A percentile compares a stretch with the other conserved stretches of the same genome.
Conservation (phyloP, 2,888 invertebrate genomes). For the Hypsopygia costalis region DNA sequence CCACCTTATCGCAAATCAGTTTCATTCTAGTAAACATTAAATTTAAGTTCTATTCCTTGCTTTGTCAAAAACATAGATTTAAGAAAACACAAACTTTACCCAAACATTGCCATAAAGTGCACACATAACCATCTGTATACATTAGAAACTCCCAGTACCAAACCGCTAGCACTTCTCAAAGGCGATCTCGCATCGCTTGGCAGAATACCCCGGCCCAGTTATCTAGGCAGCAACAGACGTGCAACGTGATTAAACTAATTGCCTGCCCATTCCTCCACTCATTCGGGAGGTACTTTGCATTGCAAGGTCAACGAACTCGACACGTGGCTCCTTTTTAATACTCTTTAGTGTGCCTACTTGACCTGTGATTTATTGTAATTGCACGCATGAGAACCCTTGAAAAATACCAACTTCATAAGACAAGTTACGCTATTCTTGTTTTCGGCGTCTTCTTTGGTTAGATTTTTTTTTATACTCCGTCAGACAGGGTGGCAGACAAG, state of each 20-base stretch:
- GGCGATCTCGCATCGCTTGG: constrained; percentile 10
- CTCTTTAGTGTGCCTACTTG: constrained; percentile 1
- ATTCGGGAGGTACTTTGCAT: constrained; percentile 9
- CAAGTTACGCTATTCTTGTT: neutral
- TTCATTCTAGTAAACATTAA: no score
- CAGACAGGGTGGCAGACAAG: no score
- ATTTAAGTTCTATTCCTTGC: no score
- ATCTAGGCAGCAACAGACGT: constrained; percentile 48
- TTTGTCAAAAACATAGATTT: no score
- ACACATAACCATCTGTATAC: no score
- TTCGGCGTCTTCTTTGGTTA: no score
- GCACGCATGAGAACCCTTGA: constrained; percentile 3
- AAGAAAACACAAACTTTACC: no score
- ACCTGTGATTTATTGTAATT: constrained; percentile 2
- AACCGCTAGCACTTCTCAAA: neutral
- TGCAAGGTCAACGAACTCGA: constrained; percentile 10
- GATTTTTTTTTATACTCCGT: no score
- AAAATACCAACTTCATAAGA: no score
- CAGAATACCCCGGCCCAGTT: constrained; percentile 27
- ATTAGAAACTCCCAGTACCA: neutral
- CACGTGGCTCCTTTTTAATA: constrained; percentile 9
- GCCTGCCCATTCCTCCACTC: constrained; percentile 43
- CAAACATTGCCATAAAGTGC: no score
- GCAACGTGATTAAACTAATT: constrained; percentile 63
- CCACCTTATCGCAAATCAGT: no score